Conservation (phyloP, 2,797 vertebrate genomes). For the Dicrostonyx torquatus region DNA sequence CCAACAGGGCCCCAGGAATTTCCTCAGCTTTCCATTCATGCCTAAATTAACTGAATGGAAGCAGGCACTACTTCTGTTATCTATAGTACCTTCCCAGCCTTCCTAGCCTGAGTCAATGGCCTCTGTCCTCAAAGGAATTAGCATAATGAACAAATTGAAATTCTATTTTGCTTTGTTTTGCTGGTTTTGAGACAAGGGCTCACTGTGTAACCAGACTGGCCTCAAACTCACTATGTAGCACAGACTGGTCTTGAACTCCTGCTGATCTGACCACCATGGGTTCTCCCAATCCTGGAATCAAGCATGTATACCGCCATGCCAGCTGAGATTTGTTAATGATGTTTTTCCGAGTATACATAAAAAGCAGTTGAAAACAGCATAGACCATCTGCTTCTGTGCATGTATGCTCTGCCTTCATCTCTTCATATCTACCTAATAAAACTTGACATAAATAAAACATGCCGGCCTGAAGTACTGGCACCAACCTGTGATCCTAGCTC, state of each 20-base stretch:
- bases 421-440: slow-evolving; percentile 8
- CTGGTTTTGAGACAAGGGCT: neutral
- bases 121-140: neutral
- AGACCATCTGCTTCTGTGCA: too few species aligned
- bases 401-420: neutral
- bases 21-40: neutral
- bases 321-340: neutral
- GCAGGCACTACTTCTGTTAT: neutral
- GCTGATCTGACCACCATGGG: neutral
- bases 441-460: neutral
- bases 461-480: neutral
- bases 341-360: neutral
- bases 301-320: too few species aligned
- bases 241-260: neutral
- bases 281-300: neutral
- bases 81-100: neutral
- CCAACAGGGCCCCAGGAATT: neutral
- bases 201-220: neutral
- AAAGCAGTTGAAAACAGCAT: neutral
- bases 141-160: neutral
- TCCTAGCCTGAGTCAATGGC: neutral
- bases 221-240: neutral
- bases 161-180: neutral
- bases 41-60: neutral
- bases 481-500: neutral